A percentile compares a stretch with the other conserved stretches of the same genome.
These are phyloP conservation scores for Chloebia gouldiae DNA, from an alignment of 2,113 vertebrate species.

Conservation along the genomic window DNA sequence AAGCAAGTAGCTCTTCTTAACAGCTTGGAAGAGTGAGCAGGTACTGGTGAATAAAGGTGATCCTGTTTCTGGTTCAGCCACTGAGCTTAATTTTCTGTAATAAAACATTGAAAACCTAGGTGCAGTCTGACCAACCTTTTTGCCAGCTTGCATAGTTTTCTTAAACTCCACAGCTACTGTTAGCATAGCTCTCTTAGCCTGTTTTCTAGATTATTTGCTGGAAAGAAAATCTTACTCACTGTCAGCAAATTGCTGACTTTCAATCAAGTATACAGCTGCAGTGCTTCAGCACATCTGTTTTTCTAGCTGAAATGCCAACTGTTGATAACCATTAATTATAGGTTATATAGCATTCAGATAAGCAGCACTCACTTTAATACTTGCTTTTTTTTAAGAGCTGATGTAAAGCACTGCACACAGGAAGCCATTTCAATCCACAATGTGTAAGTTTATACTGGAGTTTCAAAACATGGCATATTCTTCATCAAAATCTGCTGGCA, in stretches of 20 bases:
- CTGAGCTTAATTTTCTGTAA: background rate
- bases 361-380: constrained; percentile 34
- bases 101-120: background rate
- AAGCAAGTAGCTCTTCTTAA: background rate
- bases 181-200: background rate
- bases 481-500: background rate
- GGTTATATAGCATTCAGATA: constrained; percentile 37
- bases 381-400: constrained; percentile 6
- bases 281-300: constrained; percentile 3
- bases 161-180: background rate
- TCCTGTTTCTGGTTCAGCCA: background rate
- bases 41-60: background rate
- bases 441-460: background rate
- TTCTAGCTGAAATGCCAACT: constrained; percentile 22
- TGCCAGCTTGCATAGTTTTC: background rate
- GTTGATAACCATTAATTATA: constrained; percentile 56
- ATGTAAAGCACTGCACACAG: background rate
- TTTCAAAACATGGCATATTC: background rate
- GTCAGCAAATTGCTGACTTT: constrained; percentile 36
- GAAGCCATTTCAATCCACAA: background rate
- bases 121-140: background rate
- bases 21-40: background rate
- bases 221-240: background rate
- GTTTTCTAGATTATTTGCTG: background rate
- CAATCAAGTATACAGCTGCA: constrained; percentile 30